Base-by-base conservation (phyloP, 2,888 invertebrate genomes). In the Philereme transversata region DNA sequence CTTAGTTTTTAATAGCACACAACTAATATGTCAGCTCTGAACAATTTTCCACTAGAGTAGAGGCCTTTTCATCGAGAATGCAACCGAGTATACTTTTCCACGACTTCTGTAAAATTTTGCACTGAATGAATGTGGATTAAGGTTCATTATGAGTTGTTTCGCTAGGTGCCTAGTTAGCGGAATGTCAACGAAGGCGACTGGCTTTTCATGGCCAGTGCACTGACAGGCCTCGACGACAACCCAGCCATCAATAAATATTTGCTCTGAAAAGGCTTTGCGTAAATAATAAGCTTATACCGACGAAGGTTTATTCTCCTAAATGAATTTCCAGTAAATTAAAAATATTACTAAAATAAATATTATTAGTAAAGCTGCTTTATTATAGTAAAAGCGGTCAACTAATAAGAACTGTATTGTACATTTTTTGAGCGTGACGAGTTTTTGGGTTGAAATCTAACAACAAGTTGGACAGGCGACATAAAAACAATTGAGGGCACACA, bases 131-230 rank as follows among this genome's bases (percentile, higher is more conserved):
- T 10, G 45, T 2, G 0, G 0, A 0, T 5, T 73, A 80, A 62
- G 72, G 77, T 74, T 50, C 51, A 59, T 62, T 70, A 67, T 68
- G 5, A 52, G 10, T 60, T 69, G 64, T 8, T n/a, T 50, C 46
- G 6, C 35, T 44, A 36, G 10, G 10, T 35, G 51, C 36, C 33
- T 52, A 36, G 54, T 56, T 66, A 54, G 53, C 48, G 50, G 60
- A 62, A 58, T 67, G 66, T 65, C 59, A 64, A 64, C 67, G 63
- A 60, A 69, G 67, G 64, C 60, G 62, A 61, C 53, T 54, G 59
- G 50, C 50, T 64, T 78, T 82, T 84, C 83, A 84, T 78, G 83
- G 83, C 70, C 82, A 79, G 55, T 79, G 78, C 78, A 74, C 74
- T 73, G 73, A 70, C 71, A 74, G 60, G 69, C 63, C 68, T 66